phyloP scores from a whole-genome alignment of 2,888 invertebrate genomes.

The Sarcophaga subvicina region DNA sequence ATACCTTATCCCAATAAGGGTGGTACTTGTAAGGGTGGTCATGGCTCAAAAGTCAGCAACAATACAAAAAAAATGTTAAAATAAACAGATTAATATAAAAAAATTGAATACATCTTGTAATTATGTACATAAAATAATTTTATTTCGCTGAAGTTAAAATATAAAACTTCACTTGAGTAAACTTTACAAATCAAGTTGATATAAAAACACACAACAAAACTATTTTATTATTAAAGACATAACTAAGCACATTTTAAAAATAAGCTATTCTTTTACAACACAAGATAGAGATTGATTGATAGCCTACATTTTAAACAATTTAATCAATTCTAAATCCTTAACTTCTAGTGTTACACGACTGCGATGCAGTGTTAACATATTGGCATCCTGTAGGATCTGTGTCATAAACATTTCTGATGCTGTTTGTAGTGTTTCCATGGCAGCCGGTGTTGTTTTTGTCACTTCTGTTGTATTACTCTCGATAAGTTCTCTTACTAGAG shows the following conservation, averaged over 20 bases:
- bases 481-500: conserved; percentile 82
- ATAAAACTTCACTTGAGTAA: no score
- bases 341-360: conserved; percentile 82
- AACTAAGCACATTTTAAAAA: background rate
- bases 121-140: no score
- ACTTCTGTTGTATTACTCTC: conserved; percentile 56
- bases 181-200: no score
- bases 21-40: conserved; percentile 50
- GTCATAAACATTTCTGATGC: conserved; percentile 82
- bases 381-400: conserved; percentile 82
- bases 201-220: no score
- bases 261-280: background rate
- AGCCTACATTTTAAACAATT: conserved; percentile 76
- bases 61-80: conserved; percentile 36
- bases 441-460: conserved; percentile 77
- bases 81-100: no score
- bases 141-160: no score
- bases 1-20: conserved; percentile 85
- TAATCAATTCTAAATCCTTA: conserved; percentile 82
- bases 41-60: conserved; percentile 31
- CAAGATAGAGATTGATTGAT: background rate
- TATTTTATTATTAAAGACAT: background rate
- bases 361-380: conserved; percentile 81
- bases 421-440: conserved; percentile 83
- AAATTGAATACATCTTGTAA: no score